Conservation (phyloP, 2,888 invertebrate species). For the Patella caerulea region DNA sequence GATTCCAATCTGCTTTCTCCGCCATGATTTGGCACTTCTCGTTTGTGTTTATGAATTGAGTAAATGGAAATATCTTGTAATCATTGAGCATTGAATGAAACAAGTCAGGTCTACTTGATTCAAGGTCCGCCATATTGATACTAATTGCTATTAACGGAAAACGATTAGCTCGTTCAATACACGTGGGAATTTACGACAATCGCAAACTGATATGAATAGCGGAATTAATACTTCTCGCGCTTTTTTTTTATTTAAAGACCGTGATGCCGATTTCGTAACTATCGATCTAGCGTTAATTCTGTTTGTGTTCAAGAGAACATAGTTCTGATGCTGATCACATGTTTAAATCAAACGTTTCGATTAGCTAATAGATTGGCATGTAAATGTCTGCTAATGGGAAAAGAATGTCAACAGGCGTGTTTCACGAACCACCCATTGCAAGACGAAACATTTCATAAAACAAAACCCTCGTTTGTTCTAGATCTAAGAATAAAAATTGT, state of each 20-base stretch:
- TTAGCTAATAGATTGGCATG: neutral
- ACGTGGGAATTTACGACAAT: conserved; percentile 13
- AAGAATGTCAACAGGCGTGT: neutral
- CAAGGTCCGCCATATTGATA: conserved; percentile 23
- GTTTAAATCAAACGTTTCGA: neutral
- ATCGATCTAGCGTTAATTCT: neutral
- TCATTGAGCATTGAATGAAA: neutral
- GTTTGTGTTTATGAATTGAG: neutral
- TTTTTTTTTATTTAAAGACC: too few species aligned
- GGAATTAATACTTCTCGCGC: neutral
- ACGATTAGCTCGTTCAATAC: conserved; percentile 21
- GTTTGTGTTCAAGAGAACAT: neutral
- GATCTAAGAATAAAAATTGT: too few species aligned
- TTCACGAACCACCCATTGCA: neutral
- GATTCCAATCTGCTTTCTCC: too few species aligned
- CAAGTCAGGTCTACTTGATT: neutral
- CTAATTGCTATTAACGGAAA: conserved; percentile 25
- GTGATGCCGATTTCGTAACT: neutral
- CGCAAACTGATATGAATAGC: neutral
- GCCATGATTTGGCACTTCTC: neutral
- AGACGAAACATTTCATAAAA: too few species aligned
- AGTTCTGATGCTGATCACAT: neutral
- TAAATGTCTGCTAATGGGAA: neutral
- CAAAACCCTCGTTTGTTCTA: too few species aligned
- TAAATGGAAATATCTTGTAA: conserved; percentile 1